A percentile compares a stretch with the other conserved stretches of the same genome.
These are phyloP conservation scores for Amphiprion percula DNA, from an alignment of 2,113 vertebrate species.

Conservation along the genomic window DNA sequence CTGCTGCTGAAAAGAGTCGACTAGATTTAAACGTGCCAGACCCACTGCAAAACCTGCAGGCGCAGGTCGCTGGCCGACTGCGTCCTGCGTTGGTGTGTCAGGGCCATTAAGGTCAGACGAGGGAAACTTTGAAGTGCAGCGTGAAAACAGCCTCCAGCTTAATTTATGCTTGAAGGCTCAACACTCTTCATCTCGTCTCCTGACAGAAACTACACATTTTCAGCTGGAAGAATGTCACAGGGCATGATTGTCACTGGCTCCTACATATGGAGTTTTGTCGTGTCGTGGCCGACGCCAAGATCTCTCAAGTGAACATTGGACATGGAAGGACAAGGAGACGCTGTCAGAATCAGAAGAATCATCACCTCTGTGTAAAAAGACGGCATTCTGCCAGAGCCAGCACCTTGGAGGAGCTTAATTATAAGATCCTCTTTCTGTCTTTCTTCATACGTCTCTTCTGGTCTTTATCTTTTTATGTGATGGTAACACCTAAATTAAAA, in stretches of 20 bases:
- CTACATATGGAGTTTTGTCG: background rate
- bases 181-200: slow-evolving; percentile 2
- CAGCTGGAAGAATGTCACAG: slow-evolving; percentile 28
- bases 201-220: slow-evolving; percentile 14
- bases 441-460: no score
- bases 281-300: background rate
- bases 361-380: background rate
- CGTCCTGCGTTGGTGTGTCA: slow-evolving; percentile 23
- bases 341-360: slow-evolving; percentile 2
- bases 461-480: no score
- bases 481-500: no score
- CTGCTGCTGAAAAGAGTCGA: background rate
- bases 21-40: background rate
- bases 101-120: slow-evolving; percentile 35
- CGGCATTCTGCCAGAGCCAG: no score
- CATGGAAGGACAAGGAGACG: background rate
- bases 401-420: slow-evolving; percentile 4
- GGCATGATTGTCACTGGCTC: slow-evolving; percentile 3
- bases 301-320: slow-evolving; percentile 23
- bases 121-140: slow-evolving; percentile 29
- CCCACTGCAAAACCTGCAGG: background rate
- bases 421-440: background rate
- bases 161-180: slow-evolving; percentile 15
- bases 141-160: slow-evolving; percentile 36
- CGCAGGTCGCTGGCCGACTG: background rate